Conservation (phyloP, 1,140 invertebrate species). For the Drosophila paulistorum region DNA sequence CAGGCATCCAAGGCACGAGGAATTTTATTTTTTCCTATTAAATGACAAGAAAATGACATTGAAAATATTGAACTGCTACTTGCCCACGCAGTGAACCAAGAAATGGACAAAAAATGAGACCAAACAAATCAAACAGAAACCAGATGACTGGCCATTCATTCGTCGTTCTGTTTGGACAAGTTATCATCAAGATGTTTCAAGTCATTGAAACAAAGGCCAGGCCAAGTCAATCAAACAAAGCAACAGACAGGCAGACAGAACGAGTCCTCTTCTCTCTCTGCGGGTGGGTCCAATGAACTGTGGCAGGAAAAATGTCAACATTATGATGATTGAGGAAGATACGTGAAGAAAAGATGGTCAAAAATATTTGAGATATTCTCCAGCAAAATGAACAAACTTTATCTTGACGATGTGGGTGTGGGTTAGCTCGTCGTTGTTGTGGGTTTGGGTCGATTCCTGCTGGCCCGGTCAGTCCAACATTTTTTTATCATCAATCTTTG, state of each 20-base stretch:
- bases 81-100: conserved; percentile 62
- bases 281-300: conserved; percentile 62
- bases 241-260: conserved; percentile 36
- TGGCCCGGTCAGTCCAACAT: conserved; percentile 28
- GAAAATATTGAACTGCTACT: conserved; percentile 68
- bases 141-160: conserved; percentile 1
- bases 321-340: conserved; percentile 66
- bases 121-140: conserved; percentile 56
- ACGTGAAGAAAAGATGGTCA: conserved; percentile 30
- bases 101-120: conserved; percentile 53
- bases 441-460: conserved; percentile 1
- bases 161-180: conserved; percentile 62
- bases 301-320: conserved; percentile 69
- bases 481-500: conserved; percentile 72
- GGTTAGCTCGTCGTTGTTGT: neutral
- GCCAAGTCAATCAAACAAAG: conserved; percentile 77
- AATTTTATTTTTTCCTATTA: conserved; percentile 12
- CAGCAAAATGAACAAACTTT: conserved; percentile 41
- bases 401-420: neutral
- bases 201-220: conserved; percentile 76
- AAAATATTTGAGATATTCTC: conserved; percentile 41
- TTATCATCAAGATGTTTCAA: conserved; percentile 76
- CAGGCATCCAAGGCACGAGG: neutral
- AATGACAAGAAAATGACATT: conserved; percentile 70
- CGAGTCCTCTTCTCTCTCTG: conserved; percentile 35